Evolutionary conservation across 2,888 invertebrate genomes (phyloP), one percentile per base, ranked within the genome.

Genomic region (Metopia argyrocephala): DNA sequence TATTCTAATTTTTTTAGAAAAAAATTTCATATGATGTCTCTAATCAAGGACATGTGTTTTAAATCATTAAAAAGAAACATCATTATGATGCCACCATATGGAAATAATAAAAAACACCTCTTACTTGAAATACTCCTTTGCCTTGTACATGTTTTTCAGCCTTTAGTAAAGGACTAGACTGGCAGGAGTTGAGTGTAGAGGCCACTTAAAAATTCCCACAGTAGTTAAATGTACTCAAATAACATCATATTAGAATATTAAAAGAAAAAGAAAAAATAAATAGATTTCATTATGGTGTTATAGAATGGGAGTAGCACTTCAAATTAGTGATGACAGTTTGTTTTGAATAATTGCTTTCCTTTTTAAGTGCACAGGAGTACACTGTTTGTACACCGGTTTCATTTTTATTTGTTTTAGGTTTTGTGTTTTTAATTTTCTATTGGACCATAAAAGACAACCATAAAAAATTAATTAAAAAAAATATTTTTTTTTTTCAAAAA

Each of bases 281-380:
- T 54, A 25, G 23, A 57, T 48, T 20, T 23, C 9, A 9, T 31
- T 31, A 57, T 20, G 38, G n/a, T n/a, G n/a, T n/a, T n/a, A 65
- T 69, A 73, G 81, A 28, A 12, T 21, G 52, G 80, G 69, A 76
- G 84, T 84, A 86, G 84, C 86, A 88, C 87, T 89, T 88, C 84
- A 86, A 86, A 85, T 86, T 86, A 87, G 88, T 89, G 89, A 87
- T 88, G 89, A 89, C 89, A 89, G 87, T 85, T 84, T 82, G 85
- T 84, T 73, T 69, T 86, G 86, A 88, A 88, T 87, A 89, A 89
- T 89, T 86, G 85, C 85, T 78, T 70, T 59, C 28, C 66, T 69
- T 65, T 78, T 66, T 75, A 82, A 83, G 82, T 82, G 83, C 61
- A 38, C 12, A 31, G 9, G 5, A 9, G 48, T 15, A 18, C n/a